Percentiles rank a stretch among this genome's conserved stretches.
Conservation (phyloP, 2,113 vertebrate species). For the Acanthochromis polyacanthus region DNA sequence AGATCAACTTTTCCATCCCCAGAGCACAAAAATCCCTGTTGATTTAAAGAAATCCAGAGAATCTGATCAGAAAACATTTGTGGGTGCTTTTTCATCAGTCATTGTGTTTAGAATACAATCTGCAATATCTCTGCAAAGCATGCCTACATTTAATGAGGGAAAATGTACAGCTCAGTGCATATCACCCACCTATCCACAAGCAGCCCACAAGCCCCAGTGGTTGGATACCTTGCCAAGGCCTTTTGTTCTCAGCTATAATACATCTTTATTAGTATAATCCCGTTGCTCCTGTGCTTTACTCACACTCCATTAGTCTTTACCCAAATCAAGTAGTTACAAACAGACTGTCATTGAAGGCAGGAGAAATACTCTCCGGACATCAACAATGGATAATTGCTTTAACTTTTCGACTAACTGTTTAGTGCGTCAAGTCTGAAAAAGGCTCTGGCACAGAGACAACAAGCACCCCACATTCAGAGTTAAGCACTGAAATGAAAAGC, state of each 20-base stretch:
- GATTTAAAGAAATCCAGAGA: background rate
- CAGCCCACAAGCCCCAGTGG: constrained; percentile 63
- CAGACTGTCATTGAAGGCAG: constrained; percentile 78
- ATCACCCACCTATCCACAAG: constrained; percentile 59
- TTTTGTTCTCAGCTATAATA: constrained; percentile 80
- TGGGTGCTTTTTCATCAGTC: constrained; percentile 18
- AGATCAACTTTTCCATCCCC: background rate
- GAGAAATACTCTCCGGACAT: constrained; percentile 73
- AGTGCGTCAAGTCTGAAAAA: constrained; percentile 66
- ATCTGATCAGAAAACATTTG: constrained; percentile 19
- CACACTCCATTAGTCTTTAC: constrained; percentile 83
- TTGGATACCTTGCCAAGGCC: constrained; percentile 73
- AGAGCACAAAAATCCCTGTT: background rate
- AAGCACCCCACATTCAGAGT: constrained; percentile 63
- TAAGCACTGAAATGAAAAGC: constrained; percentile 69
- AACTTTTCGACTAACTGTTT: constrained; percentile 75
- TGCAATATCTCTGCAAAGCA: constrained; percentile 32
- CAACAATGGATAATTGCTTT: constrained; percentile 72
- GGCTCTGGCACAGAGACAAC: constrained; percentile 74
- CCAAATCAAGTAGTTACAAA: constrained; percentile 80
- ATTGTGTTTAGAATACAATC: constrained; percentile 27
- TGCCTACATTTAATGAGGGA: constrained; percentile 64
- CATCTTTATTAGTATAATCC: constrained; percentile 84
- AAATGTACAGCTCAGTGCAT: constrained; percentile 56
- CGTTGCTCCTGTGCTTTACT: constrained; percentile 71